Base-by-base conservation (phyloP, 1,140 invertebrate genomes). In the Bicyclus anynana region DNA sequence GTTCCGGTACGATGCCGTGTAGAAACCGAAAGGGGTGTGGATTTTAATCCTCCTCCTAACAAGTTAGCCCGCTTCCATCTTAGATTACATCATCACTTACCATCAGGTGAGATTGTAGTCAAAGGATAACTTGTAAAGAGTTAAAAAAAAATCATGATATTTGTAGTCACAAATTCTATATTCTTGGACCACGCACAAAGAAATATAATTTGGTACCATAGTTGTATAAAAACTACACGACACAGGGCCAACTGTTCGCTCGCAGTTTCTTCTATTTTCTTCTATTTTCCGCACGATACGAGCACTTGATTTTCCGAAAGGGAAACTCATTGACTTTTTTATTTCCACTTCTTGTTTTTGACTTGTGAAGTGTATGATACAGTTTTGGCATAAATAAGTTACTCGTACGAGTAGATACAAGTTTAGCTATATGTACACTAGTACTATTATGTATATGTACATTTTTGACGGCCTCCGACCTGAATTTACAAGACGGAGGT, bases 171-270 rank as follows among this genome's bases (percentile, higher is more conserved):
- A n/a, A n/a, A n/a, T n/a, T n/a, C 12, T 42, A 16, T 18, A 5
- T 2, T 10, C 3, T 44, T 10, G 42, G 42, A 1, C 17, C 42
- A 12, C 5, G 18, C 42, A n/a, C 14, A 18, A 18, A 2, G 23
- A 38, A 56, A 53, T 53, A 53, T 53, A 38, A 49, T 59, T 59
- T 53, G 20, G 42, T 48, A 53, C 50, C 33, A 21, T 27, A 59
- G 56, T 38, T 20, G 20, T 59, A 48, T 59, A 53, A 53, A 35
- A 26, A 27, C 47, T 53, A 59, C 46, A 47, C 17, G 21, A 26
- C 9, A 49, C 44, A 48, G 29, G 53, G 53, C 46, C 53, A 38
- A 53, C 51, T 42, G 23, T 10, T 44, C 51, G 9, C 10, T 3
- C 18, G 23, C 26, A 56, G 48, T 50, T 35, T 35, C 35, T 48